Conservation (phyloP, 2,113 vertebrate genomes). For the Empidonax traillii region DNA sequence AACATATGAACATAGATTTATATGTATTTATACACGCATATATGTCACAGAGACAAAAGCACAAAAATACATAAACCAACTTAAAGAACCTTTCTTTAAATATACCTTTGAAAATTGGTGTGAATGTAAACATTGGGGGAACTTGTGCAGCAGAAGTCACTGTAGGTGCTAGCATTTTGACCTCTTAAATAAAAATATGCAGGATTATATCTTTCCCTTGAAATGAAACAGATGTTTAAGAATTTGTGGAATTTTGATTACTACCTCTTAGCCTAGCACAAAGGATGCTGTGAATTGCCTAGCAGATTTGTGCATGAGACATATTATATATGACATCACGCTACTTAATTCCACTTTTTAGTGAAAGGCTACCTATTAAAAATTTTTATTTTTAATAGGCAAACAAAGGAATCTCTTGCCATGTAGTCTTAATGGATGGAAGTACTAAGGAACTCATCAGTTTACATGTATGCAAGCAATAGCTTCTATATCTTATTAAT, state of each 20-base stretch:
- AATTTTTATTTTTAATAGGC: neutral
- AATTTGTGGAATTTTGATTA: neutral
- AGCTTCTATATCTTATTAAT: slow-evolving; percentile 2
- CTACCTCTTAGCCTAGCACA: neutral
- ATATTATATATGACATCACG: neutral
- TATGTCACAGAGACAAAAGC: slow-evolving; percentile 37
- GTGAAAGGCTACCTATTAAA: slow-evolving; percentile 22
- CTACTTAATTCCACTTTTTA: neutral
- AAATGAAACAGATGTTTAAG: neutral
- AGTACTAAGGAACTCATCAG: neutral
- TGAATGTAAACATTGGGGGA: slow-evolving; percentile 73
- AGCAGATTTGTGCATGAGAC: neutral
- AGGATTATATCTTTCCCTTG: neutral
- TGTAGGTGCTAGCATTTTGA: slow-evolving; percentile 58
- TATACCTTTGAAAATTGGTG: slow-evolving; percentile 49
- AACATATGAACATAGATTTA: neutral
- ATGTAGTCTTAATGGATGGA: slow-evolving; percentile 4
- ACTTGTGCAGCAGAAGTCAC: slow-evolving; percentile 58
- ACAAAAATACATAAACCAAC: slow-evolving; percentile 51
- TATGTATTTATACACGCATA: slow-evolving; percentile 26
- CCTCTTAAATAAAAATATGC: neutral
- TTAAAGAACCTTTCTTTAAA: slow-evolving; percentile 37
- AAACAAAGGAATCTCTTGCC: neutral
- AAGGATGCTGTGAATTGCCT: neutral
- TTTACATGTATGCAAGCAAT: slow-evolving; percentile 16